These are phyloP conservation scores for Porites cylindrica DNA, from an alignment of 92 coral and sea anemone species.

Conservation along the genomic window DNA sequence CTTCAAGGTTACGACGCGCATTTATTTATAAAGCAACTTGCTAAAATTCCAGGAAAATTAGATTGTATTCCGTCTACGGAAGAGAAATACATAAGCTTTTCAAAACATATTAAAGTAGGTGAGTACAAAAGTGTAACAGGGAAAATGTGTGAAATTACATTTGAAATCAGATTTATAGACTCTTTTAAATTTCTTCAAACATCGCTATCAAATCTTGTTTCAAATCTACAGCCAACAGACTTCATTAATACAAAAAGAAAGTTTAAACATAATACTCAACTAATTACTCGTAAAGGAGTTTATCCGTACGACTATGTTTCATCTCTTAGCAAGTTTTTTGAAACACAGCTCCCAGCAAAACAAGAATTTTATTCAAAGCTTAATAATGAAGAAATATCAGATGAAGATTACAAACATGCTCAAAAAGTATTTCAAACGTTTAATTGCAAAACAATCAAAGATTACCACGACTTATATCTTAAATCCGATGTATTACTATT, in stretches of 20 bases:
- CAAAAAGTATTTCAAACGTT: not conserved
- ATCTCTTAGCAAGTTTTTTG: not conserved
- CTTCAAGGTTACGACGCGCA: not conserved
- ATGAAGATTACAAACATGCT: not conserved
- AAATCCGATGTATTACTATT: not conserved
- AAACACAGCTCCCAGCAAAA: not conserved
- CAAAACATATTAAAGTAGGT: not conserved
- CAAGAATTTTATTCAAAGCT: not conserved
- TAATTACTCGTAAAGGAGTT: not conserved
- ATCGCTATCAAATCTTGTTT: not conserved
- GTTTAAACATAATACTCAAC: not conserved
- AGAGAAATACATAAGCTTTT: not conserved
- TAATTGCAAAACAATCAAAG: not conserved
- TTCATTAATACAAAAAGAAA: not conserved
- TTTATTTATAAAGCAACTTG: not conserved
- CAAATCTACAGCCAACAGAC: not conserved
- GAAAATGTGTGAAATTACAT: not conserved
- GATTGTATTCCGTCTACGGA: not conserved
- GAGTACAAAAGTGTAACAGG: not conserved
- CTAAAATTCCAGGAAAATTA: not conserved
- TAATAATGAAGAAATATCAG: not conserved
- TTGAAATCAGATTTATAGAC: not conserved
- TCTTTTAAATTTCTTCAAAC: not conserved
- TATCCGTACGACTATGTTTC: not conserved
- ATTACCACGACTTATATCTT: not conserved